A percentile compares a stretch with the other conserved stretches of the same genome.
phyloP scores from a whole-genome alignment of 2,113 vertebrate genomes.

The Charadrius vociferus region DNA sequence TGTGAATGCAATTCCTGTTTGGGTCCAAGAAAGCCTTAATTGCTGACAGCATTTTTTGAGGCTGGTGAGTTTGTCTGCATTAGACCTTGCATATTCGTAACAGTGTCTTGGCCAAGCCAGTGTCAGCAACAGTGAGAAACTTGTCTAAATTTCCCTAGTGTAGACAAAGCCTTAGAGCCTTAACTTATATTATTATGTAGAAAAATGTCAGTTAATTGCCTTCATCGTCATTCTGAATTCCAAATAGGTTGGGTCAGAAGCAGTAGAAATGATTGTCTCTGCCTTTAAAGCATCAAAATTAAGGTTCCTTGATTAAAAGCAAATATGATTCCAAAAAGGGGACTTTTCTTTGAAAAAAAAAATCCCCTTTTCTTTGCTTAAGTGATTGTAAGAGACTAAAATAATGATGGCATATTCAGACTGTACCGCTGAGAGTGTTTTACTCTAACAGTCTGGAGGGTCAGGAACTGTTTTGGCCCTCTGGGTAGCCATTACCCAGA shows the following conservation, averaged over 20 bases:
- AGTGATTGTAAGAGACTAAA: not conserved
- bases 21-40: not conserved
- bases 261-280: not conserved
- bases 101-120: not conserved
- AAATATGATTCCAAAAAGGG: not conserved
- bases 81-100: not conserved
- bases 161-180: conserved; percentile 45
- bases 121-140: conserved; percentile 9
- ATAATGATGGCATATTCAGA: not conserved
- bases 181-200: conserved; percentile 57
- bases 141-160: conserved; percentile 52
- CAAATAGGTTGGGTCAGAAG: conserved; percentile 30
- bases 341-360: not conserved
- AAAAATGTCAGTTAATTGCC: conserved; percentile 62
- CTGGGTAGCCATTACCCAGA: not conserved
- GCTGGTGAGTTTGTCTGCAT: not conserved
- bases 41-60: not conserved
- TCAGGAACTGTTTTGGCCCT: not conserved
- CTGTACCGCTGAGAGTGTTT: not conserved
- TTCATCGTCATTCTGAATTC: conserved; percentile 4
- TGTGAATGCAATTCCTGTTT: not conserved
- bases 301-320: not conserved
- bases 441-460: not conserved
- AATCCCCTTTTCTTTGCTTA: not conserved
- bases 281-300: not conserved